Base-by-base conservation (phyloP, 2,113 vertebrate genomes). In the Sminthopsis crassicaudata region DNA sequence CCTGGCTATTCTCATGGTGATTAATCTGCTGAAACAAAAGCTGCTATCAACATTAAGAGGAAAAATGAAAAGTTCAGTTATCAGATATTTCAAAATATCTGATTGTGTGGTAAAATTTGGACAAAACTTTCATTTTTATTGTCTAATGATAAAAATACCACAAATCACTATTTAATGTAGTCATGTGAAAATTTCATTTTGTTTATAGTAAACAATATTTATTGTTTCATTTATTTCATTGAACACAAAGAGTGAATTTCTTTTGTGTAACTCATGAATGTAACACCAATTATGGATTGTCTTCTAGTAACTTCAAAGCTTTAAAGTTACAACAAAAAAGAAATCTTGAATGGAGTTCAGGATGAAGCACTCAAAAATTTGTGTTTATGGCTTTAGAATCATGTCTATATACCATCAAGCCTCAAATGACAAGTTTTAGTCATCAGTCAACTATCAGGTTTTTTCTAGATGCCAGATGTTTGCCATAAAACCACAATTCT, bases 131-230 rank as follows among this genome's bases (percentile, higher is more conserved):
- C 88, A 46, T 52, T 88, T 52, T 88, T 93, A 55, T 46, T 91
- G n/a, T 84, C 0, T 84, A 42, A 84, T n/a, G 16, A 76, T 84
- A 84, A n/a, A 19, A 36, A 84, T 5, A n/a, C n/a, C 60, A 84
- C 19, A 42, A 36, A 53, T 93, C 48, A 52, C 51, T 88, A 46
- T 93, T 93, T 90, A 95, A 76, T 91, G 93, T 88, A 8, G 36
- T 36, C 36, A 46, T 6, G 30, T 95, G 92, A 92, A 96, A 97
- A 96, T 46, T 90, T 1, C 8, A 51, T 51, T 57, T 92, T 91
- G 50, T 48, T 92, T 92, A 84, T 42, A 30, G 24, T 27, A 46
- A 8, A 30, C 3, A 92, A 23, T 10, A 51, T 51, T 51, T 51
- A 51, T 51, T 51, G 50, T 51, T 51, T 51, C 50, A 51, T 57